Conservation (phyloP, 2,888 invertebrate species). For the Calliphora vomitoria region DNA sequence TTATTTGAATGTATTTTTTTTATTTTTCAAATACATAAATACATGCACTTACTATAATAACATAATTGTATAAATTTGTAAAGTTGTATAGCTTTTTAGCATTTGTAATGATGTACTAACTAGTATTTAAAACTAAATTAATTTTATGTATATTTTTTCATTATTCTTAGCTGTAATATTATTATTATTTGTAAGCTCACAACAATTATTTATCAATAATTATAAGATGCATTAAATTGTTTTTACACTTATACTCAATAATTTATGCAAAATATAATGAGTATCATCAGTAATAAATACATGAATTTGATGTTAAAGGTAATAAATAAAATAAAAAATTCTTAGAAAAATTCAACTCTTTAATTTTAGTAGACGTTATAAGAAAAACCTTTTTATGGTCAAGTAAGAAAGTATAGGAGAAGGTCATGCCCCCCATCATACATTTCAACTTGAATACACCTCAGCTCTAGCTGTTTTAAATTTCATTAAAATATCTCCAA, state of each 20-base stretch:
- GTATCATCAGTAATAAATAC: conserved; percentile 12
- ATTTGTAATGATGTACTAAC: conserved; percentile 40
- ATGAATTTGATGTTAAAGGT: conserved; percentile 32
- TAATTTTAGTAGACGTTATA: too few species aligned
- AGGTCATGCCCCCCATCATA: too few species aligned
- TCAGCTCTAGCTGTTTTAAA: too few species aligned
- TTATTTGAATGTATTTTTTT: conserved; percentile 22
- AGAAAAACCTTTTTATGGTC: too few species aligned
- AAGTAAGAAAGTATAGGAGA: too few species aligned
- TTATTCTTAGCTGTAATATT: conserved; percentile 31
- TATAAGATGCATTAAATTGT: conserved; percentile 33
- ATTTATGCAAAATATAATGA: conserved; percentile 34
- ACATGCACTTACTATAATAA: neutral
- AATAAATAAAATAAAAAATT: conserved; percentile 18
- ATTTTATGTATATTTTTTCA: conserved; percentile 51
- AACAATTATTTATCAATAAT: conserved; percentile 18
- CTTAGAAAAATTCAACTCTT: neutral
- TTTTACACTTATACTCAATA: conserved; percentile 43
- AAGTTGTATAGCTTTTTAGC: conserved; percentile 62
- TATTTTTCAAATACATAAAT: neutral
- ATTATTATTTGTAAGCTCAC: conserved; percentile 42
- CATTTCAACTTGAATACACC: too few species aligned
- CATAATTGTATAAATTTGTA: conserved; percentile 54
- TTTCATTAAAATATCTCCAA: too few species aligned
- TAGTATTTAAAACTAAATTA: conserved; percentile 49